These are phyloP conservation scores for Autographa gamma DNA, from an alignment of 2,888 invertebrate species.

Conservation along the genomic window DNA sequence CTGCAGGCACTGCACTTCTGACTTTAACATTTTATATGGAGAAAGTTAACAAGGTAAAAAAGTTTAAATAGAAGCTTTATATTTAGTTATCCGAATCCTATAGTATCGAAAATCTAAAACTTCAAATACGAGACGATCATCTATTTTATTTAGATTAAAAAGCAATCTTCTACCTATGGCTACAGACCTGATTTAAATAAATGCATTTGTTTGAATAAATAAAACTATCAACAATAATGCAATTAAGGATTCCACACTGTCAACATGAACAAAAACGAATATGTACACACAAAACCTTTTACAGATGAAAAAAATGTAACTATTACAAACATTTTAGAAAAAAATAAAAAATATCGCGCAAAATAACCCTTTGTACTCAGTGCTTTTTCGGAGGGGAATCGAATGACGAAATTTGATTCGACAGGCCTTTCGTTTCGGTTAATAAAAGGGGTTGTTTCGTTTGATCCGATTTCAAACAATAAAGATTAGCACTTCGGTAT, in stretches of 20 bases:
- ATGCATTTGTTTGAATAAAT: not conserved
- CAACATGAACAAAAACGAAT: not conserved
- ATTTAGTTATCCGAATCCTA: not conserved
- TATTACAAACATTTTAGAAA: slow-evolving; percentile 10
- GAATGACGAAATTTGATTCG: slow-evolving; percentile 63
- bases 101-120: no score
- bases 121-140: no score
- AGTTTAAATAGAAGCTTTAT: not conserved
- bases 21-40: slow-evolving; percentile 44
- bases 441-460: slow-evolving; percentile 57
- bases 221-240: not conserved
- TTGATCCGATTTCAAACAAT: slow-evolving; percentile 60
- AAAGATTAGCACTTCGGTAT: slow-evolving; percentile 55
- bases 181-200: not conserved
- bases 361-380: slow-evolving; percentile 43
- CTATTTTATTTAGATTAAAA: no score
- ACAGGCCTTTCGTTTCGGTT: slow-evolving; percentile 58
- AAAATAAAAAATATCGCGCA: slow-evolving; percentile 42
- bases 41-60: slow-evolving; percentile 11
- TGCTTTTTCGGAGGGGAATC: slow-evolving; percentile 40
- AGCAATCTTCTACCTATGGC: not conserved
- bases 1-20: slow-evolving; percentile 54
- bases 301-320: slow-evolving; percentile 23
- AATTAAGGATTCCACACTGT: not conserved
- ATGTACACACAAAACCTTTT: not conserved